Base-by-base conservation (phyloP, 2,113 vertebrate species). In the Lampris megalopsis region DNA sequence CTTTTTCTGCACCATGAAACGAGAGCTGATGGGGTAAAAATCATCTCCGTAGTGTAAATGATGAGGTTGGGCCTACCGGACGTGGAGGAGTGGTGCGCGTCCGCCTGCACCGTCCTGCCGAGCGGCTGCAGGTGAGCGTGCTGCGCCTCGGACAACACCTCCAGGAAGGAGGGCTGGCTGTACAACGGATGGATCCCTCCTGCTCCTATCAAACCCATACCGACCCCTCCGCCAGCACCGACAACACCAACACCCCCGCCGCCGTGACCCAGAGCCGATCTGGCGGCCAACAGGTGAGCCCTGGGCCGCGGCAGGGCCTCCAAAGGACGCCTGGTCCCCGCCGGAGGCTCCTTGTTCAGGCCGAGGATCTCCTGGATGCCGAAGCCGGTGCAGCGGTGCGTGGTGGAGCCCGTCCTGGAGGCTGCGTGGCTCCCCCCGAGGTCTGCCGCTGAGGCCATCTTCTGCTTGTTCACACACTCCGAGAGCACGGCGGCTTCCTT, bases 331-430 rank as follows among this genome's bases (percentile, higher is more conserved):
- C 96, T 91, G 6, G 96, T 95, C 8, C 94, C 94, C 50, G 94
- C 92, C 63, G 96, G 93, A 3, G 97, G 95, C 84, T 99, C 97
- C 94, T 98, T 98, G 92, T 98, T 98, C 84, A 99, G 95, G 60
- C 97, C 97, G 84, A 99, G 93, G 84, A 99, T 97, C 93, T 99
- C 98, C 92, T 99, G 98, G 85, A 99, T 99, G 75, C 97, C 98
- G 82, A 99, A 99, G 42, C 98, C 98, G 0, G 97, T 98, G 94
- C 97, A 97, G 81, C 97, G 92, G 75, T 95, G 94, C 77, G 91
- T 90, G 63, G 94, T 79, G 68, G 90, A 87, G 63, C 86, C 84
- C 80, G 82, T 94, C 79, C 94, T 95, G 77, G 82, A 54, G 13
- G 90, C 79, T 88, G 89, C 63, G 52, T 90, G 84, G 59, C 82